Base-by-base conservation (phyloP, 2,888 invertebrate species). In the Formica aserva region DNA sequence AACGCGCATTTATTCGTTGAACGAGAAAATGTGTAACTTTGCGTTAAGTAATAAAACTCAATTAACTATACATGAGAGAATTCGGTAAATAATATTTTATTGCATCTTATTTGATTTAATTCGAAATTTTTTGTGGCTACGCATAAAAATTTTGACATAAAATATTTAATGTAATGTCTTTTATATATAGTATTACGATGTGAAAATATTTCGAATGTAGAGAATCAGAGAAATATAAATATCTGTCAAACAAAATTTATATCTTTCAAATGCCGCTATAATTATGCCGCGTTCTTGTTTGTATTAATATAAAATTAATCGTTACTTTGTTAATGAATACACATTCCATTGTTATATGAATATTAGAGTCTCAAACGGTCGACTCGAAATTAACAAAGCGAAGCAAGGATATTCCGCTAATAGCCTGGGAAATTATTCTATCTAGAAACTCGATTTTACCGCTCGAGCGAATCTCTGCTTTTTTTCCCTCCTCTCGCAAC, bases 381-480 rank as follows among this genome's bases (percentile, higher is more conserved):
- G 22, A 38, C 35, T 32, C 45, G 32, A 8, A 77, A 66, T 77
- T 66, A 77, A 77, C 65, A 52, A 52, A 66, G 38, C 35, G 18
- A 22, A 15, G 18, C 32, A n/a, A 55, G 41, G 18, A 55, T 67
- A 38, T 55, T 15, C 29, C 48, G 6, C 38, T 77, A 67, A 41
- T 67, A 67, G 29, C 15, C 41, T 9, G 67, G 5, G 3, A 55
- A 67, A 77, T 77, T n/a, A 67, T 77, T 77, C 57, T 22, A 41
- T 15, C 13, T 67, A 55, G 38, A 41, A 77, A 77, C 66, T 77
- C 67, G 55, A 77, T 77, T 77, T 77, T 55, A 67, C 11, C 77
- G 67, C 45, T 75, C 32, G 65, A 55, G 65, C 52, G 55, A 38
- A 77, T 55, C 55, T 26, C 38, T 55, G 76, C 55, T 29, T 66